Conservation (phyloP, 1,140 invertebrate genomes). For the Palaemon carinicauda region DNA sequence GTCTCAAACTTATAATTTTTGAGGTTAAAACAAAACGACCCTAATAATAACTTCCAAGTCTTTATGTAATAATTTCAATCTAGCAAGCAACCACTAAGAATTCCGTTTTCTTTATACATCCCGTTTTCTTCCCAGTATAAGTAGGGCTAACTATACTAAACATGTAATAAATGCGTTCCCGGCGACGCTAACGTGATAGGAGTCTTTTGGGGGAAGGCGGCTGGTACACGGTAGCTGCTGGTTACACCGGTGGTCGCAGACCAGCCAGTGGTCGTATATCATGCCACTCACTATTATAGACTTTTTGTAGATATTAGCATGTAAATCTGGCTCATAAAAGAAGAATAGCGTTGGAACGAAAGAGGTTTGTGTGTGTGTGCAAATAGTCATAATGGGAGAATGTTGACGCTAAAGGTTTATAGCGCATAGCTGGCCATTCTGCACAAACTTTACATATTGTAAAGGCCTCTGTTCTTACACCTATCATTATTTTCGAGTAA, state of each 20-base stretch:
- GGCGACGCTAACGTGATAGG: neutral
- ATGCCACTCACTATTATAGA: neutral
- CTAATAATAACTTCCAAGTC: too few relatives aligned
- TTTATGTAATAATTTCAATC: too few relatives aligned
- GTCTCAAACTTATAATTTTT: too few relatives aligned
- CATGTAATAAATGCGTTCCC: neutral
- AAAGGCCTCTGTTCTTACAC: too few relatives aligned
- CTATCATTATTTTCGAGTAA: too few relatives aligned
- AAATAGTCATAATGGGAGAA: conserved; percentile 3
- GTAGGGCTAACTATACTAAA: neutral
- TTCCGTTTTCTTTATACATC: too few relatives aligned
- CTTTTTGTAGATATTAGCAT: neutral
- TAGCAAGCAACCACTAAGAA: too few relatives aligned
- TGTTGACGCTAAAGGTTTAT: neutral
- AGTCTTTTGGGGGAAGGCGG: neutral
- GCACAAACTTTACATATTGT: too few relatives aligned
- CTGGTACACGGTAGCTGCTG: neutral
- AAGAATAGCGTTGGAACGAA: neutral
- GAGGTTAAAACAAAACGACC: too few relatives aligned
- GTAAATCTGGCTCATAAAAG: neutral
- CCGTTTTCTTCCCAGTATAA: neutral
- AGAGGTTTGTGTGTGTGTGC: neutral
- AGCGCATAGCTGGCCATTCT: neutral
- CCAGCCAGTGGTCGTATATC: neutral
- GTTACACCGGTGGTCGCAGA: neutral